These are phyloP conservation scores for Drosophila parabipectinata DNA, from an alignment of 1,140 invertebrate genomes.

Conservation along the genomic window DNA sequence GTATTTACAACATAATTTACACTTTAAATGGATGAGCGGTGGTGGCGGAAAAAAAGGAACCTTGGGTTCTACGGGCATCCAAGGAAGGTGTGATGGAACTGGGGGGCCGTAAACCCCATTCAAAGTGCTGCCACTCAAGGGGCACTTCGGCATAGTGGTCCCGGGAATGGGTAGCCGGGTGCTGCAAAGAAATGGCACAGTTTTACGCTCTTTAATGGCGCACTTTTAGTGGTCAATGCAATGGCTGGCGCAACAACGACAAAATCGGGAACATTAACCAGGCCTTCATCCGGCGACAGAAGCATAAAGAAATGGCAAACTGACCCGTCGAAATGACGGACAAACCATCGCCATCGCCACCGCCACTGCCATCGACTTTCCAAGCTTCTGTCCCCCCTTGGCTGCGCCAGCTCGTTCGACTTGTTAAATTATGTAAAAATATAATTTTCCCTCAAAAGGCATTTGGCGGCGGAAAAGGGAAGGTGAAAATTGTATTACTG, in stretches of 20 bases:
- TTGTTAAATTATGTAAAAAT: constrained; percentile 76
- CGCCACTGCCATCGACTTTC: not conserved
- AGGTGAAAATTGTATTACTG: constrained; percentile 59
- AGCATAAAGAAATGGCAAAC: constrained; percentile 46
- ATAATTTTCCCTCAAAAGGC: constrained; percentile 54
- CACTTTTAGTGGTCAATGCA: constrained; percentile 74
- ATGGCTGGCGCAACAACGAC: constrained; percentile 45
- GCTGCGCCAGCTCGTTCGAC: constrained; percentile 7
- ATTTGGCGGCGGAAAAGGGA: constrained; percentile 12
- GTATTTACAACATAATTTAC: constrained; percentile 75
- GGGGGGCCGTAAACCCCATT: constrained; percentile 43
- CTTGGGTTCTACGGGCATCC: not conserved
- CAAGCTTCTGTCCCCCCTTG: not conserved
- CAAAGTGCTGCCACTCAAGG: constrained; percentile 68
- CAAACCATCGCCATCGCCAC: constrained; percentile 1
- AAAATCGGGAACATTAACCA: constrained; percentile 9
- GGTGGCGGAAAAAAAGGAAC: not conserved
- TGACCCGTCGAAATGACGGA: constrained; percentile 27
- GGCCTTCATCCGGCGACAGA: not conserved
- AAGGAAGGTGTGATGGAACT: constrained; percentile 14
- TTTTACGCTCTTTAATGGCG: constrained; percentile 69
- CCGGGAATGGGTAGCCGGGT: constrained; percentile 7
- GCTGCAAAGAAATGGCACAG: constrained; percentile 33
- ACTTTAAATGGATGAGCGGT: constrained; percentile 30
- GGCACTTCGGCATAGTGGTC: constrained; percentile 49